Conservation (phyloP, 1,140 invertebrate genomes). For the Aphelenchoides fujianensis region DNA sequence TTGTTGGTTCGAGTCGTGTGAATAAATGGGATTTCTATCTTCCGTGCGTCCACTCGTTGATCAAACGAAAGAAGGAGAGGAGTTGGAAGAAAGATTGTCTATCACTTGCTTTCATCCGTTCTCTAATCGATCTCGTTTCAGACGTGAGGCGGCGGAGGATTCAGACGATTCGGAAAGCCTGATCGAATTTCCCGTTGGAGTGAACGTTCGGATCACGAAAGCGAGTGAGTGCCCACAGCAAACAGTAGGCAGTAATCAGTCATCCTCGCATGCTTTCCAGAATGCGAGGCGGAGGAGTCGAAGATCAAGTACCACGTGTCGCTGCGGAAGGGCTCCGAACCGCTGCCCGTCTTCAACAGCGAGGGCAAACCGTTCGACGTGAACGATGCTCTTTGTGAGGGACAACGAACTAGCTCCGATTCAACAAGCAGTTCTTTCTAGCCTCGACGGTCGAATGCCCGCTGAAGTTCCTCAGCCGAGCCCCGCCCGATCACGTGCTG, state of each 20-base stretch:
- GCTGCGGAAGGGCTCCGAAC: not conserved
- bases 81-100: no score
- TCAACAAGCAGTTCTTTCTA: not conserved
- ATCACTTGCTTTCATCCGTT: no score
- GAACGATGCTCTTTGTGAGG: not conserved
- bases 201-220: slow-evolving; percentile 8
- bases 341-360: not conserved
- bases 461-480: not conserved
- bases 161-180: not conserved
- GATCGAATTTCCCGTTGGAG: slow-evolving; percentile 7
- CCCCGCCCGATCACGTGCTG: not conserved
- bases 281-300: not conserved
- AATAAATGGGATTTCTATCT: slow-evolving; percentile 7
- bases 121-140: not conserved
- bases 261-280: not conserved
- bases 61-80: no score
- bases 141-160: not conserved
- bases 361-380: slow-evolving; percentile 2
- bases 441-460: slow-evolving; percentile 5
- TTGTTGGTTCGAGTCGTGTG: not conserved
- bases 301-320: slow-evolving; percentile 6
- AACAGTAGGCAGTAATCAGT: not conserved
- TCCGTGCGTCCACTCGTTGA: not conserved
- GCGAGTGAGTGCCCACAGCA: not conserved
- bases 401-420: not conserved